Percentiles rank a stretch among this genome's conserved stretches.
Conservation (phyloP, 2,797 vertebrate genomes). For the Enteromius radiatus region DNA sequence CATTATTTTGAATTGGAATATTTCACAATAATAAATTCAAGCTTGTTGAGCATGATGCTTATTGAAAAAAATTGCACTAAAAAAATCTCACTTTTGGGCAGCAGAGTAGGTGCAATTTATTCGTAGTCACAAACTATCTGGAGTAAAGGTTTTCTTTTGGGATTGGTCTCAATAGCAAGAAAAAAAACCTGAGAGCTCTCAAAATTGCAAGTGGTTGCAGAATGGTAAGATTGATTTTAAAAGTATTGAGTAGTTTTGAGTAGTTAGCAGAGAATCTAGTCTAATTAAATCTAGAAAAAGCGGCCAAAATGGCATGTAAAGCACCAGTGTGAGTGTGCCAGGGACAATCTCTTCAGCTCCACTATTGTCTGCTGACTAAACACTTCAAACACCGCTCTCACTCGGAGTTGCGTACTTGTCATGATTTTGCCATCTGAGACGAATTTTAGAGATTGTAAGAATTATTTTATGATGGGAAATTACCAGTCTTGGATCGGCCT, state of each 20-base stretch:
- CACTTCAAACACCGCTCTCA: constrained; percentile 8
- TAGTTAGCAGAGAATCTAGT: constrained; percentile 32
- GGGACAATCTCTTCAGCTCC: constrained; percentile 15
- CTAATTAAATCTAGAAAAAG: constrained; percentile 20
- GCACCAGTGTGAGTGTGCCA: constrained; percentile 2
- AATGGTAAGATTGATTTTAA: constrained; percentile 11
- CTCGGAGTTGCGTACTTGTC: not conserved
- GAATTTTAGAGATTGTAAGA: not conserved
- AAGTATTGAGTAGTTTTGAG: constrained; percentile 18
- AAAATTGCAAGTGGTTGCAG: constrained; percentile 9
- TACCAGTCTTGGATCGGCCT: not conserved
- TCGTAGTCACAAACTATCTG: not conserved
- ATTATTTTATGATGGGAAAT: not conserved
- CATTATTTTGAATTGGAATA: not conserved
- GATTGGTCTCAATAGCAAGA: not conserved
- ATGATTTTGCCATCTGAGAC: not conserved
- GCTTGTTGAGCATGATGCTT: not conserved
- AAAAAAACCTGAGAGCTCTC: not conserved
- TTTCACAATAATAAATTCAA: not conserved
- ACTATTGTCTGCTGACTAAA: constrained; percentile 9
- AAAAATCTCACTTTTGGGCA: too few relatives aligned
- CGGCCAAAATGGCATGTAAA: constrained; percentile 6
- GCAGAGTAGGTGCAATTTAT: not conserved
- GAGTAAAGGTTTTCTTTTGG: constrained; percentile 8
- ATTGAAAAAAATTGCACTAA: not conserved